Evolutionary conservation across 2,888 invertebrate genomes (phyloP).

Genomic region (Eristalis pertinax): DNA sequence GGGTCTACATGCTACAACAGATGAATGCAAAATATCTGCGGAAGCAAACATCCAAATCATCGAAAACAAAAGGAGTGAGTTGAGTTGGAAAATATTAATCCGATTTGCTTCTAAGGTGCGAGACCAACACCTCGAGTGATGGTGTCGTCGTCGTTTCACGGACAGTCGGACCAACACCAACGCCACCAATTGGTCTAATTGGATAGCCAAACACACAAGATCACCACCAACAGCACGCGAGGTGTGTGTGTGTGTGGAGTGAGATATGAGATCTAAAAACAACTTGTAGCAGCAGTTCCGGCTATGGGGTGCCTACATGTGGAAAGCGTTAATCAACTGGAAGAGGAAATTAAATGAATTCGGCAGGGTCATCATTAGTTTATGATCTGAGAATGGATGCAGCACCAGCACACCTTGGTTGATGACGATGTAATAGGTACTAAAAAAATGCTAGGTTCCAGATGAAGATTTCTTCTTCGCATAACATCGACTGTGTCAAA

Average conservation of each 20-base stretch:
- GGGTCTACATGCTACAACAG: neutral
- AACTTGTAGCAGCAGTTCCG: neutral
- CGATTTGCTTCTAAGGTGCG: constrained; percentile 47
- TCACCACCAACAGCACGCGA: constrained; percentile 18
- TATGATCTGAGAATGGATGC: neutral
- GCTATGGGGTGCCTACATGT: neutral
- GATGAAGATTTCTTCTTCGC: neutral
- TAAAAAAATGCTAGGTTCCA: neutral
- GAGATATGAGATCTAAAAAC: neutral
- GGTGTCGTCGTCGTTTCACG: constrained; percentile 41
- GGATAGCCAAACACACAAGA: constrained; percentile 32
- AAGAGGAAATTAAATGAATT: constrained; percentile 17
- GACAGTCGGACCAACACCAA: constrained; percentile 11
- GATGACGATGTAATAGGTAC: neutral
- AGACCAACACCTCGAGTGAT: constrained; percentile 18
- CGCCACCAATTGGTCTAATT: constrained; percentile 49
- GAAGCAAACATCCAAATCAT: constrained; percentile 50
- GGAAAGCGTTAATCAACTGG: constrained; percentile 24
- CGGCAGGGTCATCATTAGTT: constrained; percentile 17
- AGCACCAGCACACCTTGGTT: neutral
- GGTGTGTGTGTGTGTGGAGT: neutral
- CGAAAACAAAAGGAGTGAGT: constrained; percentile 25
- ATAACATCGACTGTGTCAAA: neutral
- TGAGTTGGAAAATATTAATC: constrained; percentile 45
- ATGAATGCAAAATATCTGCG: constrained; percentile 60